A percentile compares a stretch with the other conserved stretches of the same genome.
phyloP scores from a whole-genome alignment of 2,888 invertebrate genomes.

The Chalcosyrphus nemorum region DNA sequence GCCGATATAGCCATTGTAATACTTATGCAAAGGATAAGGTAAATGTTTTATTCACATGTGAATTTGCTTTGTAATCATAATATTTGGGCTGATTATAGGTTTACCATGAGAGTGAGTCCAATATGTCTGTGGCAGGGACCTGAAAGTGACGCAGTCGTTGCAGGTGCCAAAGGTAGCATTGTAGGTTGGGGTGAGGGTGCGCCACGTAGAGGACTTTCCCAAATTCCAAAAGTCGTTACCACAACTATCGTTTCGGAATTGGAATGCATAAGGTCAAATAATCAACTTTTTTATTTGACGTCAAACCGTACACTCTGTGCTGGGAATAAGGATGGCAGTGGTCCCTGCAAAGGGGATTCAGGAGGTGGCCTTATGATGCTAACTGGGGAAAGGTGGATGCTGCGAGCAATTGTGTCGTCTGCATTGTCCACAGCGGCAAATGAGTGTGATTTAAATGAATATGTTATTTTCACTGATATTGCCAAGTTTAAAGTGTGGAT shows the following conservation, averaged over 20 bases:
- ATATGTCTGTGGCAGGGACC: slow-evolving; percentile 78
- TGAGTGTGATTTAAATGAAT: slow-evolving; percentile 85
- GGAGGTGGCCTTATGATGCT: slow-evolving; percentile 84
- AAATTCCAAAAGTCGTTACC: slow-evolving; percentile 81
- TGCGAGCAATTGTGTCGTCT: slow-evolving; percentile 83
- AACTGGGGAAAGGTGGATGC: slow-evolving; percentile 80
- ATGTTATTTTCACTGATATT: slow-evolving; percentile 86
- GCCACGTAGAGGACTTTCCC: slow-evolving; percentile 74
- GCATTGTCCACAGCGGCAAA: slow-evolving; percentile 78
- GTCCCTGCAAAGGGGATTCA: slow-evolving; percentile 83
- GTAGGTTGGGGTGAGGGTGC: slow-evolving; percentile 76
- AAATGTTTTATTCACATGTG: slow-evolving; percentile 25
- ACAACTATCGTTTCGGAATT: slow-evolving; percentile 83
- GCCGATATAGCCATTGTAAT: slow-evolving; percentile 82
- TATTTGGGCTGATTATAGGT: too few species aligned
- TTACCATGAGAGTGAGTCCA: too few species aligned
- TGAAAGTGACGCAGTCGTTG: slow-evolving; percentile 81
- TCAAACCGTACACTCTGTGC: slow-evolving; percentile 46
- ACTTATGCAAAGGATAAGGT: slow-evolving; percentile 78
- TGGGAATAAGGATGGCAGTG: slow-evolving; percentile 78
- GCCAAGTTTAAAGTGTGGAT: slow-evolving; percentile 84
- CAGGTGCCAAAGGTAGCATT: slow-evolving; percentile 83
- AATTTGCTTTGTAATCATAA: too few species aligned
- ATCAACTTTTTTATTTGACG: slow-evolving; percentile 75
- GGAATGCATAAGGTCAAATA: slow-evolving; percentile 82